Evolutionary conservation across 2,113 vertebrate genomes (phyloP).

Genomic region (Copsychus sechellarum): DNA sequence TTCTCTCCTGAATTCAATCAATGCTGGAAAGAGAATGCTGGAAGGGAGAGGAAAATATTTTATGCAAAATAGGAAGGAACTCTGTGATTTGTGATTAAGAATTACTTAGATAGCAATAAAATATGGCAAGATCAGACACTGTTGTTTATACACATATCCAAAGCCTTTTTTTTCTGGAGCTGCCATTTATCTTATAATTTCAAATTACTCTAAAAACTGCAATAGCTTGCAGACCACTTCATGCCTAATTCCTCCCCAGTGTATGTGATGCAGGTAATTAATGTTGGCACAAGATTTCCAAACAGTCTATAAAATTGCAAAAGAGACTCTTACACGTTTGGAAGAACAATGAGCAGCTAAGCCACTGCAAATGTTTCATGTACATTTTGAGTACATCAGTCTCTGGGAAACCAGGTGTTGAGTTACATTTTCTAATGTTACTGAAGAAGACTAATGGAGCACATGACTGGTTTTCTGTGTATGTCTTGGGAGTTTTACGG

Average conservation of each 20-base stretch:
- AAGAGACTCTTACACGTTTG: neutral
- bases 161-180: neutral
- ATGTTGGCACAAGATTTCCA: neutral
- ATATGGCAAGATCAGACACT: neutral
- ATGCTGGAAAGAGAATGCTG: neutral
- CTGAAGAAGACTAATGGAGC: neutral
- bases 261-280: neutral
- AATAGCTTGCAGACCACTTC: neutral
- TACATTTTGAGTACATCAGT: neutral
- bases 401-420: neutral
- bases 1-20: neutral
- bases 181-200: neutral
- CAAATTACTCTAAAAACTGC: neutral
- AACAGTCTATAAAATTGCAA: neutral
- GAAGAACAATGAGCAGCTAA: neutral
- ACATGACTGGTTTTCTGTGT: accelerated
- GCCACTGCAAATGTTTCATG: neutral
- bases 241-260: neutral
- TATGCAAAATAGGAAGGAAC: neutral
- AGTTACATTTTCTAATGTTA: neutral
- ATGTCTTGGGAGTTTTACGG: neutral
- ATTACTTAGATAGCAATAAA: neutral
- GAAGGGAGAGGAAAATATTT: neutral
- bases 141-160: neutral
- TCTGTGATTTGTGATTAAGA: neutral